Conservation (phyloP, 2,888 invertebrate genomes). For the Thumatha senex region DNA sequence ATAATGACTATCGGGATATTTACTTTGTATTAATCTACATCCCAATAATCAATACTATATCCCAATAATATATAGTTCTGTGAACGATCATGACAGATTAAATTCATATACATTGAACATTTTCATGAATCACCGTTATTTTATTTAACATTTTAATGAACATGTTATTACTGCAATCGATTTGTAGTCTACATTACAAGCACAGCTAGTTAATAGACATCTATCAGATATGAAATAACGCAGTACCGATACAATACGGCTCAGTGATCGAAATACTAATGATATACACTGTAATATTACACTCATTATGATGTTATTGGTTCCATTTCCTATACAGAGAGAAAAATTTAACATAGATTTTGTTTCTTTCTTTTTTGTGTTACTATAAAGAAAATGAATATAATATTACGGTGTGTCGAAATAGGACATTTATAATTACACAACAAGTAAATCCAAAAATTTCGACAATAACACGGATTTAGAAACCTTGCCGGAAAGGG, state of each 20-base stretch:
- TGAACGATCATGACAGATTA: too few relatives aligned
- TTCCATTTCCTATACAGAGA: neutral
- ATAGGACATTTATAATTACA: conserved; percentile 79
- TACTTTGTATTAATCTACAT: too few relatives aligned
- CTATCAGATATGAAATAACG: conserved; percentile 64
- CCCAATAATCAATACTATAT: too few relatives aligned
- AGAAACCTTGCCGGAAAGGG: conserved; percentile 93
- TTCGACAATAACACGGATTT: conserved; percentile 77
- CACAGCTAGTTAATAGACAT: conserved; percentile 65
- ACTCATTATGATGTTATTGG: conserved; percentile 13
- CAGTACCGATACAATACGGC: conserved; percentile 60
- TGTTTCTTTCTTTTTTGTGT: too few relatives aligned
- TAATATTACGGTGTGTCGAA: conserved; percentile 47
- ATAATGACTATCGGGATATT: too few relatives aligned
- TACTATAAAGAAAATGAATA: conserved; percentile 10
- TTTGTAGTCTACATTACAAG: conserved; percentile 58
- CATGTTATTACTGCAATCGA: conserved; percentile 30
- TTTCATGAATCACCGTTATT: neutral
- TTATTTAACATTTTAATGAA: conserved; percentile 1
- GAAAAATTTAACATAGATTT: neutral
- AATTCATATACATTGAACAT: too few relatives aligned
- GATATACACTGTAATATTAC: conserved; percentile 12
- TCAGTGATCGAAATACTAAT: conserved; percentile 78
- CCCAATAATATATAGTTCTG: too few relatives aligned
- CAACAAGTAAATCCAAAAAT: conserved; percentile 80